Percentiles rank a stretch among this genome's conserved stretches.
These are phyloP conservation scores for Fistularia tabacaria DNA, from an alignment of 2,797 vertebrate genomes.

Conservation along the genomic window DNA sequence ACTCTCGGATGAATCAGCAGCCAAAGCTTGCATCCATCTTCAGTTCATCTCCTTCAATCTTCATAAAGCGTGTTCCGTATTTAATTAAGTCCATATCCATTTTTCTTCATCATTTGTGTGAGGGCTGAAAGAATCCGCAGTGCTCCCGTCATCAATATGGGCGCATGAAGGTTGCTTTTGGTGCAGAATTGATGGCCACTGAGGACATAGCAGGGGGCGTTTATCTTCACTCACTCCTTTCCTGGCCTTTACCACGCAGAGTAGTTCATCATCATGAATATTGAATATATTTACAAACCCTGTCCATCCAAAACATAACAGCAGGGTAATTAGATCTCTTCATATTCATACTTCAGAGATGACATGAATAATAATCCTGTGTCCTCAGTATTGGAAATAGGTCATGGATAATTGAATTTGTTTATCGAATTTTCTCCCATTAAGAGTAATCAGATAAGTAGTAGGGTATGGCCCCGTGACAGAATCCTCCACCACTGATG, in stretches of 20 bases:
- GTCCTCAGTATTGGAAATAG: constrained; percentile 69
- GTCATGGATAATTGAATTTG: constrained; percentile 77
- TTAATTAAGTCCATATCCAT: constrained; percentile 70
- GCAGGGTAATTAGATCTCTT: constrained; percentile 69
- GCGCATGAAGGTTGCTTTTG: constrained; percentile 48
- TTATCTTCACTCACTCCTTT: constrained; percentile 58
- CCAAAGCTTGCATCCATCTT: constrained; percentile 56
- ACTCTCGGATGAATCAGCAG: constrained; percentile 37
- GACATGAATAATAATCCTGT: constrained; percentile 66
- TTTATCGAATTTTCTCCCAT: constrained; percentile 74
- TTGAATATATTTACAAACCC: constrained; percentile 58
- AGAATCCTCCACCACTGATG: constrained; percentile 66
- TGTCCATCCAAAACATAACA: constrained; percentile 62
- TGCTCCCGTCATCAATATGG: constrained; percentile 52
- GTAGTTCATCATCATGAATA: constrained; percentile 66
- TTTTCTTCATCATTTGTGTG: constrained; percentile 66
- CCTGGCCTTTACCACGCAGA: constrained; percentile 60
- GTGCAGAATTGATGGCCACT: constrained; percentile 66
- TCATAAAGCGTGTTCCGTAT: constrained; percentile 64
- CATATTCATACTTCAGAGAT: constrained; percentile 65
- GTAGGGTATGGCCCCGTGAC: constrained; percentile 63
- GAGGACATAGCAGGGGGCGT: constrained; percentile 61
- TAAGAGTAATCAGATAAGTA: constrained; percentile 73
- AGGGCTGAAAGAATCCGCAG: constrained; percentile 40
- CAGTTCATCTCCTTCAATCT: constrained; percentile 64